These are phyloP conservation scores for Lochmaea crataegi DNA, from an alignment of 2,888 invertebrate genomes.

Conservation along the genomic window DNA sequence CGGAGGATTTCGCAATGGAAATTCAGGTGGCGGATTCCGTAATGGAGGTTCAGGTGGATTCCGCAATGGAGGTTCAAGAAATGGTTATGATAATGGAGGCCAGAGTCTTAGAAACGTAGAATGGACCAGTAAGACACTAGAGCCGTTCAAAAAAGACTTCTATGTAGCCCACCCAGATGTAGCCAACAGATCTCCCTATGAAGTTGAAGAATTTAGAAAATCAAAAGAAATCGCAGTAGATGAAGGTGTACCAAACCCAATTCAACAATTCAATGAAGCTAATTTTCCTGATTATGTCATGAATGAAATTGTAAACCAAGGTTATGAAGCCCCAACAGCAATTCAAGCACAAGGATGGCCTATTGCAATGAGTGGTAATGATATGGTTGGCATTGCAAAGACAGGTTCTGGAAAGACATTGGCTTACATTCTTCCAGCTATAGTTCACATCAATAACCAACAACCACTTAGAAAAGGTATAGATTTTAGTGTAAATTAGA, in stretches of 20 bases:
- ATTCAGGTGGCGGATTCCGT: constrained; percentile 23
- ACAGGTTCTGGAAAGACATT: constrained; percentile 86
- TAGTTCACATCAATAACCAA: constrained; percentile 88
- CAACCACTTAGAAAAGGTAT: constrained; percentile 66
- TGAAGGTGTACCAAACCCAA: constrained; percentile 80
- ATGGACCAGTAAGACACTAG: constrained; percentile 80
- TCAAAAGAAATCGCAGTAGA: constrained; percentile 88
- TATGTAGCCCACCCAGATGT: constrained; percentile 80
- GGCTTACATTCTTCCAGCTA: constrained; percentile 84
- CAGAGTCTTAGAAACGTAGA: constrained; percentile 61
- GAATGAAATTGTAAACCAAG: constrained; percentile 79
- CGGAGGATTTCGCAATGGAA: constrained; percentile 24
- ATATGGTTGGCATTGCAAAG: constrained; percentile 90
- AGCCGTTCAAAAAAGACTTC: constrained; percentile 87
- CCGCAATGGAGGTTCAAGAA: constrained; percentile 24
- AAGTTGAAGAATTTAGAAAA: constrained; percentile 79
- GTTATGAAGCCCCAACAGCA: constrained; percentile 81
- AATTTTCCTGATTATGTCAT: constrained; percentile 82
- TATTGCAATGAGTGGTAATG: constrained; percentile 82
- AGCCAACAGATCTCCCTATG: constrained; percentile 71
- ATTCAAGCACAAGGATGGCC: constrained; percentile 93
- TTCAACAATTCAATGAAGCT: constrained; percentile 82
- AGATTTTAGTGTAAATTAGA: background rate
- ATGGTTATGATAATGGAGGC: constrained; percentile 20
- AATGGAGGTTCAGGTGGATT: constrained; percentile 23